phyloP scores from a whole-genome alignment of 2,113 vertebrate genomes.

The Salvelinus alpinus region DNA sequence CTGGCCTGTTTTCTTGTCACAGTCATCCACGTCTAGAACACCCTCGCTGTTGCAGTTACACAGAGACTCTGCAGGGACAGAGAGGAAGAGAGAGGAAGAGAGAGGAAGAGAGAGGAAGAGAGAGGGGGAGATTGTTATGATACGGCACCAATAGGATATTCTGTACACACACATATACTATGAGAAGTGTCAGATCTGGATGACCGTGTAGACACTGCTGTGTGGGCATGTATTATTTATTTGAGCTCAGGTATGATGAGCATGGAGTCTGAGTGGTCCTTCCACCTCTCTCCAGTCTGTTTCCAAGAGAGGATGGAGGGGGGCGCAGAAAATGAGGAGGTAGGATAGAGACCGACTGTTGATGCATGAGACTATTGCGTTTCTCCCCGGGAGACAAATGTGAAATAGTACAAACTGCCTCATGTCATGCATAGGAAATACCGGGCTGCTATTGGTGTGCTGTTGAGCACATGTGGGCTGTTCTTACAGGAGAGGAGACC shows the following conservation, averaged over 20 bases:
- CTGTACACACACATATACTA: neutral
- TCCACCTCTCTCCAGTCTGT: no score
- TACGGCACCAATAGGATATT: neutral
- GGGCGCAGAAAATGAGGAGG: neutral
- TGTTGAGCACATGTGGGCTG: neutral
- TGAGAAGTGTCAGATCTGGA: conserved; percentile 31
- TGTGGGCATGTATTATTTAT: conserved; percentile 60
- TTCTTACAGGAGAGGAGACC: neutral
- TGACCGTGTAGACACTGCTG: conserved; percentile 27
- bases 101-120: neutral
- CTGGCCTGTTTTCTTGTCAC: conserved; percentile 68
- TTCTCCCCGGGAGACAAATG: neutral
- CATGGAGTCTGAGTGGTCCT: no score
- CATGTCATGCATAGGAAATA: neutral
- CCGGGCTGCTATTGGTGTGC: neutral
- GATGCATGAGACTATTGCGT: neutral
- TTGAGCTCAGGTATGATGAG: conserved; percentile 55
- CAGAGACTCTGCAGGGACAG: conserved; percentile 38
- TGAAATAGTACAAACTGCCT: no score
- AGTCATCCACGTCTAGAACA: conserved; percentile 65
- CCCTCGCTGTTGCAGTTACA: conserved; percentile 79
- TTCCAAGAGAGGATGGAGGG: neutral
- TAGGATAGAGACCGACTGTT: neutral
- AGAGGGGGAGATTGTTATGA: neutral
- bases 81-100: neutral